Evolutionary conservation across 2,888 invertebrate species (phyloP).

Genomic region (Cephus runcator): DNA sequence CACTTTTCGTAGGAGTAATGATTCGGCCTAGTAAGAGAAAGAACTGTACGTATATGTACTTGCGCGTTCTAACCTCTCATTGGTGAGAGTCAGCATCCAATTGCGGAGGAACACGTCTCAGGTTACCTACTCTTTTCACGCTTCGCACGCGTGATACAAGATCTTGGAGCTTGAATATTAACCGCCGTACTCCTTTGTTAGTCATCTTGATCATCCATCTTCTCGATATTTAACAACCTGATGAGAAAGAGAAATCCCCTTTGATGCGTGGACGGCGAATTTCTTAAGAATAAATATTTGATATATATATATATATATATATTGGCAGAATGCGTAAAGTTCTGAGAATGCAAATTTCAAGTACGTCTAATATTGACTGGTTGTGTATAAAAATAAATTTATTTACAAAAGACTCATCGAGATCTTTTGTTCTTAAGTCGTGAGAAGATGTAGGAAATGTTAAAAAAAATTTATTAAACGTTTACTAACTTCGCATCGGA

Average conservation of each 20-base stretch:
- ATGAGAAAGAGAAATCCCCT: not conserved
- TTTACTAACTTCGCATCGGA: not conserved
- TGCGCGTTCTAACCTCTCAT: not conserved
- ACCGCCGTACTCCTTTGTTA: not conserved
- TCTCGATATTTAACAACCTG: not conserved
- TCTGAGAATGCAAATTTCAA: not conserved
- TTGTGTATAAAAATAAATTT: not conserved
- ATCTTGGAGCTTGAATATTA: not conserved
- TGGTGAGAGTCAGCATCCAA: conserved; percentile 1
- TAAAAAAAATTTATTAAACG: not conserved
- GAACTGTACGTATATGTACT: not conserved
- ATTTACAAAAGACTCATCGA: not conserved
- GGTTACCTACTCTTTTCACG: not conserved
- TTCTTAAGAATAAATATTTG: not conserved
- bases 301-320: not conserved
- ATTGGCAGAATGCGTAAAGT: not conserved
- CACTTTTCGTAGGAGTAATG: not conserved
- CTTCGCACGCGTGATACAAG: not conserved
- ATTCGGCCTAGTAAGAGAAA: not conserved
- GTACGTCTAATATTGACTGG: not conserved
- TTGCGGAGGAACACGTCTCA: not conserved
- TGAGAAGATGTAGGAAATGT: not conserved
- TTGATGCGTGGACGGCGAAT: not conserved
- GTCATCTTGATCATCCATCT: not conserved
- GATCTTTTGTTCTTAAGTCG: not conserved